These are phyloP conservation scores for Phalera bucephala DNA, from an alignment of 2,888 invertebrate species.

Conservation along the genomic window DNA sequence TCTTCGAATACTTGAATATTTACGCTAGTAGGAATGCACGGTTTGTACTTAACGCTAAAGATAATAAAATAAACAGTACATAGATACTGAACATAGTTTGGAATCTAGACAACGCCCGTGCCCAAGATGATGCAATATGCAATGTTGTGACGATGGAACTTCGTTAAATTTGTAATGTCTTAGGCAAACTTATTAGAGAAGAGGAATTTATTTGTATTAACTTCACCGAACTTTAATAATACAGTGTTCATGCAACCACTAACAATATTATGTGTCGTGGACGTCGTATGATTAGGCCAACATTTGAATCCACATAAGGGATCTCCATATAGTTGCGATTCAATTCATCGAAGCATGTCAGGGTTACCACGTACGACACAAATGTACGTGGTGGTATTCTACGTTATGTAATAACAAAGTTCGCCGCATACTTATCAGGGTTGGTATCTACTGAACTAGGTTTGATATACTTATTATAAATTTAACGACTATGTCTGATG, in stretches of 20 bases:
- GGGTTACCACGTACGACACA: constrained; percentile 63
- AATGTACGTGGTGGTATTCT: constrained; percentile 65
- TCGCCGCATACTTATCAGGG: constrained; percentile 31
- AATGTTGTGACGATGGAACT: constrained; percentile 23
- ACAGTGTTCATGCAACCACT: no score
- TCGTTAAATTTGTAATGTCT: no score
- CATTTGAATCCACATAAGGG: constrained; percentile 55
- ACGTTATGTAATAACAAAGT: constrained; percentile 52
- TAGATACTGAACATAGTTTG: constrained; percentile 39
- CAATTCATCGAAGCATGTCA: constrained; percentile 70
- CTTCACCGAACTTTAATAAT: no score
- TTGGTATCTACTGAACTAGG: not conserved
- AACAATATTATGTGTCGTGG: no score
- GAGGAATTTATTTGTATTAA: no score
- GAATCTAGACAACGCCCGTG: constrained; percentile 44
- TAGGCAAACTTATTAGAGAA: no score
- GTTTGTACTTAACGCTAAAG: constrained; percentile 38
- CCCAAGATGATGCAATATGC: constrained; percentile 45
- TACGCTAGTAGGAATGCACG: constrained; percentile 44
- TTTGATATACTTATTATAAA: not conserved
- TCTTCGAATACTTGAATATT: constrained; percentile 47
- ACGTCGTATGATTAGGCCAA: constrained; percentile 38
- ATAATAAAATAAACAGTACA: constrained; percentile 59
- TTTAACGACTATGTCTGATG: not conserved
- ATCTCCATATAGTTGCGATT: constrained; percentile 58